These are phyloP conservation scores for Shargacucullia verbasci DNA, from an alignment of 2,888 invertebrate species.

Conservation along the genomic window DNA sequence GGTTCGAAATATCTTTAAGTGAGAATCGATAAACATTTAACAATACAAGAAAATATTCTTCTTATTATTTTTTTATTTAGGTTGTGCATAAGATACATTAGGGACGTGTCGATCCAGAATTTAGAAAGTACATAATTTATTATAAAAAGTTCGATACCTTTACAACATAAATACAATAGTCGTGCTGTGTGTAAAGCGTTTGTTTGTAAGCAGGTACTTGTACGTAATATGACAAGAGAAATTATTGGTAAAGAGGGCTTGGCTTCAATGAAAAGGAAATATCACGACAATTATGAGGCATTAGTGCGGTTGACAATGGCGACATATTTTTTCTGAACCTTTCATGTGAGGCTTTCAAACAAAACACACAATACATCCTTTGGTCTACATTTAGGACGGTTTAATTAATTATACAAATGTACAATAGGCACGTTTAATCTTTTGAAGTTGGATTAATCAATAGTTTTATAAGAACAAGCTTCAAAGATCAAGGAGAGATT, in stretches of 20 bases:
- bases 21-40: slow-evolving; percentile 11
- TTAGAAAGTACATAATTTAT: slow-evolving; percentile 48
- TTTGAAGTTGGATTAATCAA: slow-evolving; percentile 53
- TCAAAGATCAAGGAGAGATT: slow-evolving; percentile 24
- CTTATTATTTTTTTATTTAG: not conserved
- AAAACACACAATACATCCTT: slow-evolving; percentile 67
- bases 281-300: slow-evolving; percentile 83
- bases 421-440: slow-evolving; percentile 52
- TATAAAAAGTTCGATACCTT: slow-evolving; percentile 29
- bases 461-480: slow-evolving; percentile 37
- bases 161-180: slow-evolving; percentile 50
- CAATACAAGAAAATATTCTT: slow-evolving; percentile 1
- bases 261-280: slow-evolving; percentile 82
- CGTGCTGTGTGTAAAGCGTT: slow-evolving; percentile 62
- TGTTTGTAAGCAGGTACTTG: slow-evolving; percentile 65
- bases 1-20: slow-evolving; percentile 9
- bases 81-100: not conserved
- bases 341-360: slow-evolving; percentile 70
- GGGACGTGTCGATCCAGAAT: slow-evolving; percentile 9
- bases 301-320: slow-evolving; percentile 78
- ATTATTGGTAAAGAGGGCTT: slow-evolving; percentile 75
- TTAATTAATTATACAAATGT: slow-evolving; percentile 72
- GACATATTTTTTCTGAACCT: slow-evolving; percentile 79
- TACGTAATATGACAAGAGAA: slow-evolving; percentile 78
- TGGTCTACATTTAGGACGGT: slow-evolving; percentile 63